Base-by-base conservation (phyloP, 2,113 vertebrate species). In the Tursiops truncatus region DNA sequence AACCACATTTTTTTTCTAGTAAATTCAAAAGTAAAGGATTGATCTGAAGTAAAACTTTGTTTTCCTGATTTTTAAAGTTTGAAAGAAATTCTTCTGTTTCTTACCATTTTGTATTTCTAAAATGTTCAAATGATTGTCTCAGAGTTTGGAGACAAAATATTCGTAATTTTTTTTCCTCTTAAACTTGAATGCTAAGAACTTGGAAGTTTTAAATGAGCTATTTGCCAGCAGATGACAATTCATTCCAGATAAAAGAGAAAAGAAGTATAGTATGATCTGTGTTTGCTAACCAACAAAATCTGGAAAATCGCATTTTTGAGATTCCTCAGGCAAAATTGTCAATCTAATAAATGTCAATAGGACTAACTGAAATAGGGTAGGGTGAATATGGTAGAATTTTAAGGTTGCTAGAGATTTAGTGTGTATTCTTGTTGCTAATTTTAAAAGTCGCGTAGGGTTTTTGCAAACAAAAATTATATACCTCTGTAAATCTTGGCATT, bases 271-370 rank as follows among this genome's bases (percentile, higher is more conserved):
- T 90, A 87, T 90, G 95, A 96, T 97, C 86, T 97, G 96, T 97
- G 95, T 97, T 97, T 97, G 60, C 85, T 93, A 97, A 92, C 80
- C 47, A 92, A 89, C 63, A 91, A 94, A 97, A 93, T 96, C 79
- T 96, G 92, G 83, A 96, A 93, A 87, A 86, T 83, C 26, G 6
- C 89, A 97, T 97, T 98, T 96, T 89, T 97, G 63, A 97, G 95
- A 97, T 96, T 96, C 68, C 50, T 36, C 50, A 77, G 86, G 86
- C 89, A 92, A 94, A 96, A 96, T 50, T 56, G 21, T 96, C 95
- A 73, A 31, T 94, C 44, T 82, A 80, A 83, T 65, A 96, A 97
- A 94, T 96, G 92, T 84, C 89, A 96, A 0, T 77, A 76, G 56
- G 76, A 93, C 47, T 74, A 58, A 80, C 8, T 56, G 68, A 88